These are phyloP conservation scores for Idaea dimidiata DNA, from an alignment of 2,888 invertebrate genomes.

Conservation along the genomic window DNA sequence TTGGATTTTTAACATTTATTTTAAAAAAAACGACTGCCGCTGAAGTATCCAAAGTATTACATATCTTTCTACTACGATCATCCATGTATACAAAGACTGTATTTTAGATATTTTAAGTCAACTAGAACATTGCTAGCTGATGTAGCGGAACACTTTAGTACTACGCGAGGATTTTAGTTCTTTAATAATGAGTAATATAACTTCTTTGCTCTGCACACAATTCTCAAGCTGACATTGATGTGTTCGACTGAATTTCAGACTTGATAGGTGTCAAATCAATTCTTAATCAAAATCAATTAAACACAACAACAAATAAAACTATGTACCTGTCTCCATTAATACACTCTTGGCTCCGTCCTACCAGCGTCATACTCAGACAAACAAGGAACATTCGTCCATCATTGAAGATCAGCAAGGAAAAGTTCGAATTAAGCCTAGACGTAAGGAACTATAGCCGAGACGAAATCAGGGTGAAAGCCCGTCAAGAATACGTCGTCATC, in stretches of 20 bases:
- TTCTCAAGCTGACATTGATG: not conserved
- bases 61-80: too few relatives aligned
- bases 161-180: too few relatives aligned
- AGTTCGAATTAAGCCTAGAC: slow-evolving; percentile 58
- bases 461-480: slow-evolving; percentile 61
- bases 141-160: too few relatives aligned
- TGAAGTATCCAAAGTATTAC: too few relatives aligned
- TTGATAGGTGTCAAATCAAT: not conserved
- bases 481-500: slow-evolving; percentile 56
- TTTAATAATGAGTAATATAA: too few relatives aligned
- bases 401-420: slow-evolving; percentile 53
- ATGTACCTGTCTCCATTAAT: slow-evolving; percentile 31
- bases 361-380: slow-evolving; percentile 35
- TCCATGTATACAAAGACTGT: too few relatives aligned
- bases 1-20: too few relatives aligned
- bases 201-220: too few relatives aligned
- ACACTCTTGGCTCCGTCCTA: slow-evolving; percentile 29
- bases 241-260: not conserved
- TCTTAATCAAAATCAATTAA: not conserved
- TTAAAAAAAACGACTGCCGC: too few relatives aligned
- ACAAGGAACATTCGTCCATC: slow-evolving; percentile 45
- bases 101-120: too few relatives aligned
- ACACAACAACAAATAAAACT: not conserved
- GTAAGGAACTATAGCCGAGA: slow-evolving; percentile 55
- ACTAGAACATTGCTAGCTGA: too few relatives aligned